Base-by-base conservation (phyloP, 2,797 vertebrate genomes). In the Gambelia wislizenii region DNA sequence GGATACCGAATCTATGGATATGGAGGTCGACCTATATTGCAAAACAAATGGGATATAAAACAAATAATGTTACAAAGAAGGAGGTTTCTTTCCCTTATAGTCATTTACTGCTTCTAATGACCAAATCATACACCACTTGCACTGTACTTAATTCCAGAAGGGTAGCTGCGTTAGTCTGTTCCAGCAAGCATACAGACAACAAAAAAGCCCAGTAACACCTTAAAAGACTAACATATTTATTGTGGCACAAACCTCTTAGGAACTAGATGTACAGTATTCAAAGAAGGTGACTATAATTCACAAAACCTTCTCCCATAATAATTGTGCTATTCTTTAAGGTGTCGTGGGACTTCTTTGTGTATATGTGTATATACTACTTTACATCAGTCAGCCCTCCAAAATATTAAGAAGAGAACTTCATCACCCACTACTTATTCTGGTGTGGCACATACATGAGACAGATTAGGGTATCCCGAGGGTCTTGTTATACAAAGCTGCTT, bases 401-500 rank as follows among this genome's bases (percentile, higher is more conserved):
- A 80, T 77, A 77, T 69, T 44, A 12, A 22, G 33, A 3, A 14
- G 86, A 87, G 36, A 47, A 36, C 74, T 47, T 76, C 0, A 33
- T 39, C 56, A 64, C 49, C 36, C 83, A 27, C 8, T 12, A 42
- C 78, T 27, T 83, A 80, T 7, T 33, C 88, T 20, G 56, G 10
- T 0, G 0, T 82, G 79, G 1, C 27, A 1, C 2, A 76, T 59
- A 54, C 89, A 61, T 72, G 30, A 47, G 86, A 54, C 70, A 10
- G 59, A 4, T 85, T 83, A 76, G 72, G 56, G 7, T 2, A 18
- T 36, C 69, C 14, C 3, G 61, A 83, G 42, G 33, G 44, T 9
- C 70, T 80, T 72, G 39, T 87, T 77, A 77, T 56, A 78, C 42
- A 69, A 69, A 42, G 64, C 61, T 9, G 33, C 85, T 79, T 61